These are phyloP conservation scores for Nycteola revayana DNA, from an alignment of 2,888 invertebrate genomes.

Conservation along the genomic window DNA sequence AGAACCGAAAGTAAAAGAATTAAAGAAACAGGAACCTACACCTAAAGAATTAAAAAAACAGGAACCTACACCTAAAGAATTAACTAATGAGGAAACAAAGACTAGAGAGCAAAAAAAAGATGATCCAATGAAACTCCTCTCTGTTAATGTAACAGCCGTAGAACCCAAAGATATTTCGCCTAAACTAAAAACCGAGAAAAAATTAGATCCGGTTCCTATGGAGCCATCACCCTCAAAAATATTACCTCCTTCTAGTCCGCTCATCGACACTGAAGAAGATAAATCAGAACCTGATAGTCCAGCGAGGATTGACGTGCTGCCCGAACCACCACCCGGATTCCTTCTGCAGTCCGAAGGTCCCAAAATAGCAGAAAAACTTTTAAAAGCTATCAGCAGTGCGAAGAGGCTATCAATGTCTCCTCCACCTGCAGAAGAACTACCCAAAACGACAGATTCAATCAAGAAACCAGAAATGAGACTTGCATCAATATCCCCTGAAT, in stretches of 20 bases:
- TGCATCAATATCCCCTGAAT: slow-evolving; percentile 47
- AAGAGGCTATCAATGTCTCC: slow-evolving; percentile 77
- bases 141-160: slow-evolving; percentile 16
- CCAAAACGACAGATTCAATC: slow-evolving; percentile 53
- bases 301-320: slow-evolving; percentile 71
- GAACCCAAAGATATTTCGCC: slow-evolving; percentile 27
- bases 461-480: slow-evolving; percentile 48
- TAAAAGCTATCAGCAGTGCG: slow-evolving; percentile 82
- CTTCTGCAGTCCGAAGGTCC: slow-evolving; percentile 75
- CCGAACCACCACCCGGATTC: slow-evolving; percentile 74
- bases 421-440: slow-evolving; percentile 59
- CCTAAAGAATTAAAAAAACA: too few species aligned
- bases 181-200: slow-evolving; percentile 33
- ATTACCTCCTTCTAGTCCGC: slow-evolving; percentile 65
- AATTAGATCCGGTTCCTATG: slow-evolving; percentile 34
- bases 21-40: too few species aligned
- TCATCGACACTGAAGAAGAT: slow-evolving; percentile 72
- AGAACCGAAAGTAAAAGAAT: too few species aligned
- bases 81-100: not conserved
- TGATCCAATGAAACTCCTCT: slow-evolving; percentile 6
- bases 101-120: not conserved
- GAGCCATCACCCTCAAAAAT: slow-evolving; percentile 46
- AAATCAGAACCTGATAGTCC: slow-evolving; percentile 77
- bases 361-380: slow-evolving; percentile 84
- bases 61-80: not conserved